Evolutionary conservation across 2,888 invertebrate species (phyloP).

Genomic region (Nemotelus pantherinus): DNA sequence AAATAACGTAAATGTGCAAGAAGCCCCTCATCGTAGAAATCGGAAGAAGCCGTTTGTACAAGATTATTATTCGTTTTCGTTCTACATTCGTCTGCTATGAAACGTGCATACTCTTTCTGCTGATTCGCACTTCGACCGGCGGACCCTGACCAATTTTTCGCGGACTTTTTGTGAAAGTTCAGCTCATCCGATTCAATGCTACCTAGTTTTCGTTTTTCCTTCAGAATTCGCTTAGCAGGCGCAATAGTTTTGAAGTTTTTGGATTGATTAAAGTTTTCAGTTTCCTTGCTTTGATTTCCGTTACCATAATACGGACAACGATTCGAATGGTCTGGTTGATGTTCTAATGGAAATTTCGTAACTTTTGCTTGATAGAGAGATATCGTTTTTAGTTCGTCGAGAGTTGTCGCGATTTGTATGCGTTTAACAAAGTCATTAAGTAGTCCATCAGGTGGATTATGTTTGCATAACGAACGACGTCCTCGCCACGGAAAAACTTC

Average conservation of each 20-base stretch:
- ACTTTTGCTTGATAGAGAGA: slow-evolving; percentile 19
- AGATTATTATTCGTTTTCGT: slow-evolving; percentile 50
- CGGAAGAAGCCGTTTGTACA: slow-evolving; percentile 59
- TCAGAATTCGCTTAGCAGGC: neutral
- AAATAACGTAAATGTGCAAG: slow-evolving; percentile 61
- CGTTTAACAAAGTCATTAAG: slow-evolving; percentile 47
- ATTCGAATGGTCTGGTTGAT: slow-evolving; percentile 32
- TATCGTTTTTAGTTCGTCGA: slow-evolving; percentile 26
- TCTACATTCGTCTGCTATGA: slow-evolving; percentile 2
- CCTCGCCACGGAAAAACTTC: slow-evolving; percentile 52
- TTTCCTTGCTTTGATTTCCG: neutral
- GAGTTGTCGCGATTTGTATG: slow-evolving; percentile 25
- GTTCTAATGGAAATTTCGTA: slow-evolving; percentile 6
- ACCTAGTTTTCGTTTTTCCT: slow-evolving; percentile 30
- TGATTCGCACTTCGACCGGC: neutral
- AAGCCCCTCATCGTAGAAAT: slow-evolving; percentile 62
- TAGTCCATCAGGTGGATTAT: slow-evolving; percentile 54
- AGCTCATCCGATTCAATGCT: slow-evolving; percentile 10
- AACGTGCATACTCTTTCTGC: slow-evolving; percentile 10
- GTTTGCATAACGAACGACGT: slow-evolving; percentile 54
- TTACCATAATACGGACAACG: neutral
- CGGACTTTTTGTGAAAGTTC: slow-evolving; percentile 6
- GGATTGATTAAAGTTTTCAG: neutral
- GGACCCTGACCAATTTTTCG: neutral
- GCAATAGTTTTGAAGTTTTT: neutral